Conservation (phyloP, 2,888 invertebrate genomes). For the Psococerastis gibbosa region DNA sequence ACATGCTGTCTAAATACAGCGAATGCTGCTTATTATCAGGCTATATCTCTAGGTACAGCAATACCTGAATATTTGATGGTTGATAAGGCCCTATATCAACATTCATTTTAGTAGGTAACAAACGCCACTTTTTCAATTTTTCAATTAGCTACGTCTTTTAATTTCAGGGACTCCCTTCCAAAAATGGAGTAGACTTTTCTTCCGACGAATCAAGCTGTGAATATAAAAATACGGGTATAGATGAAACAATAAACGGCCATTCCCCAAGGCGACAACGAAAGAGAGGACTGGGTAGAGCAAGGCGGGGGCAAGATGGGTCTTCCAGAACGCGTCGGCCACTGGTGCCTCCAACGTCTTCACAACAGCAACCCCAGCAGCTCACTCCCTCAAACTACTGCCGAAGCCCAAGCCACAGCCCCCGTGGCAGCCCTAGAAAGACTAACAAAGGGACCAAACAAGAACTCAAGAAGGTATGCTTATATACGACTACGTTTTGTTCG, state of each 20-base stretch:
- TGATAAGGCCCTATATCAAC: no score
- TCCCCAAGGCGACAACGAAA: slow-evolving; percentile 14
- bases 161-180: neutral
- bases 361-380: slow-evolving; percentile 10
- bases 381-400: slow-evolving; percentile 11
- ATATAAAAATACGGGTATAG: slow-evolving; percentile 10
- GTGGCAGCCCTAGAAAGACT: slow-evolving; percentile 33
- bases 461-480: slow-evolving; percentile 17
- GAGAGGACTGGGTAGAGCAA: slow-evolving; percentile 13
- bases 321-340: neutral
- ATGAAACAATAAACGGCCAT: slow-evolving; percentile 9
- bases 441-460: slow-evolving; percentile 19
- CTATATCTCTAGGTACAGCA: no score
- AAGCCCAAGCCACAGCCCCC: slow-evolving; percentile 25
- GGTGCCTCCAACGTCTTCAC: slow-evolving; percentile 5
- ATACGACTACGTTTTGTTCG: no score
- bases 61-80: no score
- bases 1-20: no score
- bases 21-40: no score
- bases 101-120: no score
- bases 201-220: slow-evolving; percentile 10
- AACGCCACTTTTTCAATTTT: no score
- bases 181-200: slow-evolving; percentile 5
- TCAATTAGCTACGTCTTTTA: no score
- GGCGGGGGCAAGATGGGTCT: slow-evolving; percentile 10